phyloP scores from a whole-genome alignment of 2,797 vertebrate species.

The Xerus rutilus region DNA sequence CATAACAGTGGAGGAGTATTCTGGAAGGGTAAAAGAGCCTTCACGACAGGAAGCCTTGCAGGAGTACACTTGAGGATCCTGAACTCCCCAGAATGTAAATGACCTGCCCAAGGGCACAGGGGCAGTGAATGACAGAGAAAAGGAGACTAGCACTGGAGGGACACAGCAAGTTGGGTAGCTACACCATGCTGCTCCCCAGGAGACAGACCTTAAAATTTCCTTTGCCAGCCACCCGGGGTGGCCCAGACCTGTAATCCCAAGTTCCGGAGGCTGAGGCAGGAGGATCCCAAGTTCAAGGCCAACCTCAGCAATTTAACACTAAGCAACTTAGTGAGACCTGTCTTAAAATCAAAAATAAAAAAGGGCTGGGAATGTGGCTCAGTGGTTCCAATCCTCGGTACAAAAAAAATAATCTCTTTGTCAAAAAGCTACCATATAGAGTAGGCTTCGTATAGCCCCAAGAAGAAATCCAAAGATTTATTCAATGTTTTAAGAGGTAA shows the following conservation, averaged over 20 bases:
- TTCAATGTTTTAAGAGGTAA: background rate
- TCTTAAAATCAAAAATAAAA: no score
- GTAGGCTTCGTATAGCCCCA: background rate
- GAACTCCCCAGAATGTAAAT: background rate
- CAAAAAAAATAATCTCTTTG: background rate
- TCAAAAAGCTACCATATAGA: constrained; percentile 30
- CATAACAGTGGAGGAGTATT: background rate
- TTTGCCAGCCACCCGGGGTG: background rate
- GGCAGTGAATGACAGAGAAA: background rate
- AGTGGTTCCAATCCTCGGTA: no score
- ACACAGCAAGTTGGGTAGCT: background rate
- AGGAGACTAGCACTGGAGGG: background rate
- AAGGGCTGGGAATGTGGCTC: no score
- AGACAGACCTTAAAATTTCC: constrained; percentile 54
- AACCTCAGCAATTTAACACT: no score
- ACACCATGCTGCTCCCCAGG: background rate
- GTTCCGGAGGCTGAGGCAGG: no score
- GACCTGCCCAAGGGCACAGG: constrained; percentile 36
- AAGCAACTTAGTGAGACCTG: no score
- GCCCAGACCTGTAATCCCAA: no score
- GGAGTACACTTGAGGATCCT: background rate
- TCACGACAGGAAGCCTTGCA: background rate
- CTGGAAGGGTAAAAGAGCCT: background rate
- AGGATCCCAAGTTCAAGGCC: no score
- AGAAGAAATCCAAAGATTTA: background rate